Conservation (phyloP, 2,113 vertebrate species). For the Elephantulus edwardii region DNA sequence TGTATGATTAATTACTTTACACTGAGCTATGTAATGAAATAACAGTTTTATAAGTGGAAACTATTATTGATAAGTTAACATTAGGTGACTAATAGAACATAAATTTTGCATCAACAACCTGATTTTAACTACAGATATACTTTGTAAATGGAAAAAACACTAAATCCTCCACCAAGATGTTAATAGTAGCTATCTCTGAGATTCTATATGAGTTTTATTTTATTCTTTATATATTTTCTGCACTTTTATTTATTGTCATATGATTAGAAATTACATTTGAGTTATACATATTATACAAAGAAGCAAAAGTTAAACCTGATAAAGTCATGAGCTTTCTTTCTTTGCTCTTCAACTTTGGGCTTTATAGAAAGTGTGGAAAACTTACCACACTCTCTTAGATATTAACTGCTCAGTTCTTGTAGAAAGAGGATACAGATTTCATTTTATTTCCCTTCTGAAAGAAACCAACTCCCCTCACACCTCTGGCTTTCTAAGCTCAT, state of each 20-base stretch:
- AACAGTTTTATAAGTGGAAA: background rate
- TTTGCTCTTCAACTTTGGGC: background rate
- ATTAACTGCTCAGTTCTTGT: background rate
- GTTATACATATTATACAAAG: background rate
- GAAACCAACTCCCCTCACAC: conserved; percentile 14
- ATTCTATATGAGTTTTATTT: background rate
- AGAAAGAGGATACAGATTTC: conserved; percentile 30
- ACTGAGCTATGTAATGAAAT: background rate
- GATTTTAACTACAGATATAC: conserved; percentile 1
- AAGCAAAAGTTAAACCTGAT: background rate
- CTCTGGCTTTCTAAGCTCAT: background rate
- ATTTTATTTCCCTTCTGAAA: background rate
- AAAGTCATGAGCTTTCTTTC: background rate
- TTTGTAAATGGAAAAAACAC: background rate
- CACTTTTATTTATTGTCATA: background rate
- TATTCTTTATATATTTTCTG: background rate
- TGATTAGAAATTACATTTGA: background rate
- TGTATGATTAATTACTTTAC: background rate
- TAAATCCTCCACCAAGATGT: background rate
- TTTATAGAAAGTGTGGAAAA: background rate
- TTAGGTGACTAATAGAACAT: background rate
- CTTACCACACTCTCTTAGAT: background rate
- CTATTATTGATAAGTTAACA: background rate
- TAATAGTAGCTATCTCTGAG: background rate
- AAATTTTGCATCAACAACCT: background rate